Conservation (phyloP, 23 tunicate genomes). For the Diplosoma virens region DNA sequence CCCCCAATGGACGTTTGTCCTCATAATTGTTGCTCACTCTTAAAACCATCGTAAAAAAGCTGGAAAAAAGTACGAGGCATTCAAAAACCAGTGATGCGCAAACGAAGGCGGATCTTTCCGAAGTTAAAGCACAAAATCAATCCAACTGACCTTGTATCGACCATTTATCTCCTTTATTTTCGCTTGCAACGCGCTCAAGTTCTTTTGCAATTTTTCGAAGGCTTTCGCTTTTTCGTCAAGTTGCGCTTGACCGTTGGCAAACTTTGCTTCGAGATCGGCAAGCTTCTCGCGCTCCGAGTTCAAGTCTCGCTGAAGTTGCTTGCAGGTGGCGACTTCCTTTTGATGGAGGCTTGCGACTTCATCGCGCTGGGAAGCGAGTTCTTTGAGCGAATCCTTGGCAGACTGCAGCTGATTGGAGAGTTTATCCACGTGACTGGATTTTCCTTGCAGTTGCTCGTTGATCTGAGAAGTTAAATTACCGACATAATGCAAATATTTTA, state of each 20-base stretch:
- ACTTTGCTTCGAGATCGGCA: neutral
- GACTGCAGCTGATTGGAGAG: slow-evolving; percentile 23
- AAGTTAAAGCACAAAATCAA: too few species aligned
- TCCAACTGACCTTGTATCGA: neutral
- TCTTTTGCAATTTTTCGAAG: slow-evolving; percentile 22
- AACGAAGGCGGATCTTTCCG: too few species aligned
- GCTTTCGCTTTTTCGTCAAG: slow-evolving; percentile 3
- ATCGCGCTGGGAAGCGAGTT: slow-evolving; percentile 22
- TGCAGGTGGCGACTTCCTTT: neutral
- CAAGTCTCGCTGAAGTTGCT: slow-evolving; percentile 12
- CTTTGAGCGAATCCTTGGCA: slow-evolving; percentile 18
- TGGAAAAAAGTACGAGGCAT: too few species aligned
- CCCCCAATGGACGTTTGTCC: too few species aligned
- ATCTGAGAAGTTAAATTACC: neutral
- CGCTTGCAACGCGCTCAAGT: neutral
- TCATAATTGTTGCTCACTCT: too few species aligned
- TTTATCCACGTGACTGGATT: slow-evolving; percentile 44
- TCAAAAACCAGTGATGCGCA: too few species aligned
- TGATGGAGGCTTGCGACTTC: slow-evolving; percentile 28
- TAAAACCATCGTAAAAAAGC: too few species aligned
- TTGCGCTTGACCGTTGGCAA: neutral
- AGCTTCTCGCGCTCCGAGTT: neutral
- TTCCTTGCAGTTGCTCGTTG: slow-evolving; percentile 45
- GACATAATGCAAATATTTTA: too few species aligned
- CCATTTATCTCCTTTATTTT: slow-evolving; percentile 9